These are phyloP conservation scores for Elephantulus edwardii DNA, from an alignment of 2,113 vertebrate genomes.

Conservation along the genomic window DNA sequence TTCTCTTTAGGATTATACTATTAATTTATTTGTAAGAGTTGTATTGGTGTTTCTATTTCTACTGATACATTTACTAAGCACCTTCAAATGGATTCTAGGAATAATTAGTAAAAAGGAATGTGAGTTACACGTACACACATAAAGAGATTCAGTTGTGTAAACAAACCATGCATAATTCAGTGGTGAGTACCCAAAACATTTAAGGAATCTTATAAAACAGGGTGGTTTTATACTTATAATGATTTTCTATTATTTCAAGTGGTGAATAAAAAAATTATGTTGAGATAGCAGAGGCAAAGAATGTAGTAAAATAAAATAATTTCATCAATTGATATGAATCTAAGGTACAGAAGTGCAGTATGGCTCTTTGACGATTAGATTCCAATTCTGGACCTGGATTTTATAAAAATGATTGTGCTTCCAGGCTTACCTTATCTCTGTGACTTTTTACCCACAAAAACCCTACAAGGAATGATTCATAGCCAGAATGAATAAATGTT, in stretches of 20 bases:
- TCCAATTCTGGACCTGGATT: neutral
- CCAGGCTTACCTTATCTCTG: constrained; percentile 6
- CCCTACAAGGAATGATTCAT: constrained; percentile 40
- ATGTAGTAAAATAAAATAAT: neutral
- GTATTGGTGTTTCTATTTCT: neutral
- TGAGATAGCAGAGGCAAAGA: neutral
- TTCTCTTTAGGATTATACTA: neutral
- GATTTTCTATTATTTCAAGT: neutral
- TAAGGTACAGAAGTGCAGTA: neutral
- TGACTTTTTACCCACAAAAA: constrained; percentile 27
- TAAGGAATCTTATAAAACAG: neutral
- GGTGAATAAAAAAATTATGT: neutral
- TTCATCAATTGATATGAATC: neutral
- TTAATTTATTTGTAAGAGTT: neutral
- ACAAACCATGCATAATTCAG: neutral
- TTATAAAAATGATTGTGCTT: neutral
- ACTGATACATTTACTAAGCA: neutral
- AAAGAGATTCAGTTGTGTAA: too few species aligned
- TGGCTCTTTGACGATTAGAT: neutral
- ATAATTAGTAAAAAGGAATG: neutral
- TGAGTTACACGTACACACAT: too few species aligned
- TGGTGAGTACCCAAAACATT: neutral
- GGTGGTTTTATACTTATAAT: too few species aligned
- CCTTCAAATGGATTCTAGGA: neutral
- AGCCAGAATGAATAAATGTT: neutral